phyloP scores from a whole-genome alignment of 2,888 invertebrate species.

The Epinotia bilunana region DNA sequence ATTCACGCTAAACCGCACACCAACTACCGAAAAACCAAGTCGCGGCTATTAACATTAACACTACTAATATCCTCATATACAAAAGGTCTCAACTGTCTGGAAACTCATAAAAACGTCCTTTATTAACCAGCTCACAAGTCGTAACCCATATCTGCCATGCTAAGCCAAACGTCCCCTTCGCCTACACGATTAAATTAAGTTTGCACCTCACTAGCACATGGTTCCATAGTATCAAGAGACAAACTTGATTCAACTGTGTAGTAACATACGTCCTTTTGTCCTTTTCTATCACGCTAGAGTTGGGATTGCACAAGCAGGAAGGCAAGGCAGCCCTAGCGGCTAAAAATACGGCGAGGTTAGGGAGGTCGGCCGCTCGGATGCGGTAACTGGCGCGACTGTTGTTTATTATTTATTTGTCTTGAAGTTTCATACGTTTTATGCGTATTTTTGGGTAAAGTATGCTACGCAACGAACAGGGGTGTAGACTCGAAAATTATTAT shows the following conservation, averaged over 20 bases:
- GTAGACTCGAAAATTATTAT: too few species aligned
- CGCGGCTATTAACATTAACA: constrained; percentile 7
- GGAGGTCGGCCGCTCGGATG: constrained; percentile 54
- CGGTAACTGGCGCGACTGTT: constrained; percentile 47
- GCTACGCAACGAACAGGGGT: too few species aligned
- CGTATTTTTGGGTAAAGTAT: too few species aligned
- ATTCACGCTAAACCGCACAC: constrained; percentile 20
- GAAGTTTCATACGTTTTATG: too few species aligned
- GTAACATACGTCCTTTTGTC: neutral
- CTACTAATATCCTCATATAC: neutral
- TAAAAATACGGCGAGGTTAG: constrained; percentile 58
- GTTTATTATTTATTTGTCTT: too few species aligned
- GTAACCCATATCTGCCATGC: constrained; percentile 55
- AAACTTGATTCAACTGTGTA: neutral
- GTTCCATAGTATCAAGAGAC: neutral
- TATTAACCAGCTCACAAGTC: constrained; percentile 42
- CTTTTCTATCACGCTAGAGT: constrained; percentile 27
- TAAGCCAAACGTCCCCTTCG: neutral
- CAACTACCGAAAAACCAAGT: neutral
- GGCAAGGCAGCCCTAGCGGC: constrained; percentile 67
- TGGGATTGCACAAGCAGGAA: constrained; percentile 68
- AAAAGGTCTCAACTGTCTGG: constrained; percentile 8
- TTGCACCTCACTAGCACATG: neutral
- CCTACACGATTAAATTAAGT: neutral
- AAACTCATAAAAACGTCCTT: neutral